A percentile compares a stretch with the other conserved stretches of the same genome.
These are phyloP conservation scores for Ctenoplectra terminalis DNA, from an alignment of 1,140 invertebrate genomes.

Conservation along the genomic window DNA sequence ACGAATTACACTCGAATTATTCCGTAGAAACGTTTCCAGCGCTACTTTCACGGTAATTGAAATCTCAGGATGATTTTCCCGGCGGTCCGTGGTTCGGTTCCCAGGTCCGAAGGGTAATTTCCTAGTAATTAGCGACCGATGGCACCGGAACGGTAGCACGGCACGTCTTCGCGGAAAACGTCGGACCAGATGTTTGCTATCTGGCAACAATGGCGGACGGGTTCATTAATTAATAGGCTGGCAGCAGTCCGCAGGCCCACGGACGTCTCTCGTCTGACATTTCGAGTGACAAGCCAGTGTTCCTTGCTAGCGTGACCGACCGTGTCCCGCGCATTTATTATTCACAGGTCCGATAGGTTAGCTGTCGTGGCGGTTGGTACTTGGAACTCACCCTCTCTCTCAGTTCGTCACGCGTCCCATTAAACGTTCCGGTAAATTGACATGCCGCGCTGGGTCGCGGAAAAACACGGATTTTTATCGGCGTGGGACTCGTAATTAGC, in stretches of 20 bases:
- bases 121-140: constrained; percentile 38
- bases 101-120: neutral
- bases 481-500: neutral
- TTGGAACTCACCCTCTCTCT: constrained; percentile 70
- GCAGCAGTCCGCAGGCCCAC: constrained; percentile 66
- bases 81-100: neutral
- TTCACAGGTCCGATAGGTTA: constrained; percentile 80
- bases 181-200: constrained; percentile 55
- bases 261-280: constrained; percentile 78
- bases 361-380: constrained; percentile 74
- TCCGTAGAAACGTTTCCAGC: neutral
- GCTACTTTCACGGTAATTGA: constrained; percentile 25
- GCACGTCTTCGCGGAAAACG: constrained; percentile 55
- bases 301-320: constrained; percentile 80
- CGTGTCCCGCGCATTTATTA: constrained; percentile 80
- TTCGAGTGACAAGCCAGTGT: constrained; percentile 82
- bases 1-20: neutral
- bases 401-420: constrained; percentile 75
- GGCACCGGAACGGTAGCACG: neutral
- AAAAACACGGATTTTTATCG: constrained; percentile 31
- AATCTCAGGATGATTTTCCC: constrained; percentile 21
- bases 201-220: constrained; percentile 63
- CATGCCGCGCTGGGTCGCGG: constrained; percentile 45
- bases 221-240: constrained; percentile 81
- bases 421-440: constrained; percentile 64